Evolutionary conservation across 2,888 invertebrate species (phyloP).

Genomic region (Dioctria linearis): DNA sequence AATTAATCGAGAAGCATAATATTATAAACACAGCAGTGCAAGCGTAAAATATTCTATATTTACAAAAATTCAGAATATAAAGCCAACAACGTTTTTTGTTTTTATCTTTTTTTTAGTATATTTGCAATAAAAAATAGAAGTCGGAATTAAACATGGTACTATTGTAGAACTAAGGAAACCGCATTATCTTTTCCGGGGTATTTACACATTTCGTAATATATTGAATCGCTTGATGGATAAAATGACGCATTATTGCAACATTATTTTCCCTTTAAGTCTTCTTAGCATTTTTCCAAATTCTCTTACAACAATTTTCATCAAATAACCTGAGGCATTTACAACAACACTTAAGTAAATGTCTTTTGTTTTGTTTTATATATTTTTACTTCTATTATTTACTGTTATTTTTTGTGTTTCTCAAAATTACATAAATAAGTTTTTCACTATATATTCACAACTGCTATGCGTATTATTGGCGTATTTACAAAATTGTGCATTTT

Average conservation of each 20-base stretch:
- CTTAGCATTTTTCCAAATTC: slow-evolving; percentile 16
- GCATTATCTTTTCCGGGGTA: slow-evolving; percentile 21
- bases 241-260: slow-evolving; percentile 23
- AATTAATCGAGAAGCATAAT: slow-evolving; percentile 21
- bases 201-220: slow-evolving; percentile 24
- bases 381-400: neutral
- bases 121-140: neutral
- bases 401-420: slow-evolving; percentile 23
- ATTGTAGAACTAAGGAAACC: slow-evolving; percentile 29
- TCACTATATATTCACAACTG: slow-evolving; percentile 38
- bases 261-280: slow-evolving; percentile 21
- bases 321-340: slow-evolving; percentile 49
- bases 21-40: slow-evolving; percentile 15
- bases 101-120: neutral
- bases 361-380: slow-evolving; percentile 17
- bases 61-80: slow-evolving; percentile 28
- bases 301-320: slow-evolving; percentile 31
- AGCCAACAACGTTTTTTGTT: slow-evolving; percentile 16
- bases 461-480: slow-evolving; percentile 44
- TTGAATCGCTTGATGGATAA: slow-evolving; percentile 19
- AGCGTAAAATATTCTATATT: slow-evolving; percentile 23
- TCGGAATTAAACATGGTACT: neutral
- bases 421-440: slow-evolving; percentile 40
- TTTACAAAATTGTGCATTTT: slow-evolving; percentile 47
- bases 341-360: slow-evolving; percentile 51